These are phyloP conservation scores for Polymixis lichenea DNA, from an alignment of 2,888 invertebrate species.

Conservation along the genomic window DNA sequence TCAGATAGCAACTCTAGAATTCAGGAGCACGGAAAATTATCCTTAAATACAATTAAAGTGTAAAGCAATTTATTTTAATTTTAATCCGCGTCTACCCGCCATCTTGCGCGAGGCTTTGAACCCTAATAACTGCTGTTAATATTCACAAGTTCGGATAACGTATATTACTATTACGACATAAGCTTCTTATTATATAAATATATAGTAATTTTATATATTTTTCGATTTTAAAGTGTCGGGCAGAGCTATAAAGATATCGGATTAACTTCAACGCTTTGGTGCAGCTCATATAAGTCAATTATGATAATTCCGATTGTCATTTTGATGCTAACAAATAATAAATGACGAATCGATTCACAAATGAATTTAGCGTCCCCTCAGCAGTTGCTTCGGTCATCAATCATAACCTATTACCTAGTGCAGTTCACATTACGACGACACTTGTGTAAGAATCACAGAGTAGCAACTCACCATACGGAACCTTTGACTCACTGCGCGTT, in stretches of 20 bases:
- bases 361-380: conserved; percentile 79
- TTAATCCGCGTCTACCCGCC: conserved; percentile 83
- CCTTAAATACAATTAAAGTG: conserved; percentile 89
- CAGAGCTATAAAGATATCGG: conserved; percentile 54
- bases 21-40: conserved; percentile 90
- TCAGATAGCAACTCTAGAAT: conserved; percentile 84
- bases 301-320: conserved; percentile 49
- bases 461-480: conserved; percentile 21
- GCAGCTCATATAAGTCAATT: conserved; percentile 43
- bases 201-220: conserved; percentile 16
- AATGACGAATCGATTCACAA: conserved; percentile 82
- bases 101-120: conserved; percentile 74
- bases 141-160: conserved; percentile 77
- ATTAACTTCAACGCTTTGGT: conserved; percentile 54
- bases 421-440: conserved; percentile 45
- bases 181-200: conserved; percentile 76
- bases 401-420: conserved; percentile 72
- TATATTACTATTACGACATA: conserved; percentile 74
- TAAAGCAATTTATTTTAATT: conserved; percentile 90
- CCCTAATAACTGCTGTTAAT: conserved; percentile 80
- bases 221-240: conserved; percentile 24
- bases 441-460: conserved; percentile 48
- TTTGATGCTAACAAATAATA: conserved; percentile 71
- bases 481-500: conserved; percentile 41
- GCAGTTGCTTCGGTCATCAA: conserved; percentile 74